Conservation (phyloP, 2,113 vertebrate genomes). For the Hyperopisus bebe region DNA sequence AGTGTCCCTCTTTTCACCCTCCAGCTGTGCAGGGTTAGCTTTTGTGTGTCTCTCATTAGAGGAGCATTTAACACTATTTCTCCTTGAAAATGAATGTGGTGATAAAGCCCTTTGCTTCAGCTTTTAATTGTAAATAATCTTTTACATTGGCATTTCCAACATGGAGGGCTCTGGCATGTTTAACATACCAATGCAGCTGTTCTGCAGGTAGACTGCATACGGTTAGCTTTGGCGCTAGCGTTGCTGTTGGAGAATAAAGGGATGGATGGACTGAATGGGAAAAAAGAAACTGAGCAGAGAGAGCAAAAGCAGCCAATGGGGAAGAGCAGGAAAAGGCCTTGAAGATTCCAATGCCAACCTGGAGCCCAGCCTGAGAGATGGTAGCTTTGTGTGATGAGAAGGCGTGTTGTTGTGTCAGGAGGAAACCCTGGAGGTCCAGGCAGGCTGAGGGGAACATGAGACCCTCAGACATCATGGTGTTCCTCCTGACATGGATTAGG, state of each 20-base stretch:
- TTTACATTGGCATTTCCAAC: background rate
- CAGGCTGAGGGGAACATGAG: no score
- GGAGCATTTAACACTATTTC: background rate
- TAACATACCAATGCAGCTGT: background rate
- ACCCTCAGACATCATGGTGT: background rate
- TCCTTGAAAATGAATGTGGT: background rate
- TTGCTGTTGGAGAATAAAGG: background rate
- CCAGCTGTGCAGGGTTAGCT: background rate
- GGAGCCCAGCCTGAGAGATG: background rate
- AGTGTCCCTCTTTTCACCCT: background rate
- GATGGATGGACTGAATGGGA: background rate
- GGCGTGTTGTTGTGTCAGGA: background rate
- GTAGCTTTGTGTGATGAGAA: background rate
- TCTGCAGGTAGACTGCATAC: background rate
- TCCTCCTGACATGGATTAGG: background rate
- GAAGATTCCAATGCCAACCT: background rate
- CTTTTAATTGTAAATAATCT: background rate
- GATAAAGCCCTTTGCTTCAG: background rate
- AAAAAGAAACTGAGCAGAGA: background rate
- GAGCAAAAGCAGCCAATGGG: background rate
- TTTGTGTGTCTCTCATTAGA: background rate
- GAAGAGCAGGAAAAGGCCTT: background rate
- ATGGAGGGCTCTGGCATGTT: background rate
- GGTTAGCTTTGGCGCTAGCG: background rate
- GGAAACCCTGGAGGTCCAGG: background rate